Base-by-base conservation (phyloP, 2,113 vertebrate species). In the Ageneiosus marmoratus region DNA sequence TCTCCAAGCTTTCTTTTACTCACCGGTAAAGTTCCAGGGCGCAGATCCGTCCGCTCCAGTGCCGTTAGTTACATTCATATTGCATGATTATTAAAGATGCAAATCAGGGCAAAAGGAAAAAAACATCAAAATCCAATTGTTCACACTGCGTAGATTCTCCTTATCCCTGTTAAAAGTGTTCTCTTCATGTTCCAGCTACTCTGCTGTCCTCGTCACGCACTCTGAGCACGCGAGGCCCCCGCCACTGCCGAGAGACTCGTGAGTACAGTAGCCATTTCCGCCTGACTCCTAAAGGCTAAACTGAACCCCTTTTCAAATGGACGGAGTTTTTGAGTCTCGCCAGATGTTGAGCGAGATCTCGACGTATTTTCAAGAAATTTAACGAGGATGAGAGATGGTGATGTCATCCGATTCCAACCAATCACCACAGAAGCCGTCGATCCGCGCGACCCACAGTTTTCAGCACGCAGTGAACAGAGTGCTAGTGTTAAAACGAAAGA, bases 1-100 rank as follows among this genome's bases (percentile, higher is more conserved):
- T 24, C 11, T 37, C 32, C 18, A 34, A 24, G 32, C 27, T 12
- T 44, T 46, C 5, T 69, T 46, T 9, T 73, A 84, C 89, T 89
- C 69, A 90, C 89, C 86, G 80, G 84, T 87, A 74, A 88, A 88
- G 86, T 87, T 88, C 86, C 87, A 90, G 83, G 86, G 82, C 82
- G 81, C 41, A 22, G 88, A 74, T 62, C 84, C 88, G 46, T 88
- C 87, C 86, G 79, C 79, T 86, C 83, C 87, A 67, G 87, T 89
- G 88, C 75, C 73, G 82, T 90, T 89, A 87, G 83, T 85, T 81
- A 84, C 73, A 86, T 86, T 89, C 89, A 90, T 90, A 37, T 88
- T 89, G 87, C 88, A 89, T 90, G 81, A 34, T 85, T 84, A 79
- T 75, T 73, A 77, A 79, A 55, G 79, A 50, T 65, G 78, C 77